phyloP scores from a whole-genome alignment of 2,888 invertebrate genomes.

The Lasioglossum morio region DNA sequence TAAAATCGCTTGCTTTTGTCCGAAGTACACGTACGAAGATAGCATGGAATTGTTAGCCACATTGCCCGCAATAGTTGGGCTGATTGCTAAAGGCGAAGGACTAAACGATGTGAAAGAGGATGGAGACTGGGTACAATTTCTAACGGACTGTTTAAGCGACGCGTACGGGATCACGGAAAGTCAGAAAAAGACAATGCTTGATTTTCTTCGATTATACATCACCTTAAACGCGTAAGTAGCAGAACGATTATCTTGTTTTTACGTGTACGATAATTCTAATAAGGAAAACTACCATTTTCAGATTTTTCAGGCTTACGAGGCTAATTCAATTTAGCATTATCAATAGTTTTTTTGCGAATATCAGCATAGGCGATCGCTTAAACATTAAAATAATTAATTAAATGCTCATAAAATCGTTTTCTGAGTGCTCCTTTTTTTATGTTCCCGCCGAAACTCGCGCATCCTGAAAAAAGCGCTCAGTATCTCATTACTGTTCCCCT shows the following conservation, averaged over 20 bases:
- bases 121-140: constrained; percentile 78
- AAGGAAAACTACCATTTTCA: not conserved
- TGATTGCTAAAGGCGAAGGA: constrained; percentile 61
- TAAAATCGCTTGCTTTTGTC: constrained; percentile 4
- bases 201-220: constrained; percentile 77
- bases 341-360: no score
- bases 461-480: no score
- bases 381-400: no score
- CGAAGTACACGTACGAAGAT: constrained; percentile 78
- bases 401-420: no score
- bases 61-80: constrained; percentile 78
- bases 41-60: constrained; percentile 80
- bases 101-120: constrained; percentile 55
- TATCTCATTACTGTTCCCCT: no score
- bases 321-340: no score
- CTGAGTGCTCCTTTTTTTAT: no score
- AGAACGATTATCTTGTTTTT: not conserved
- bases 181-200: constrained; percentile 66
- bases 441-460: no score
- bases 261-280: no score
- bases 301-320: no score
- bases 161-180: constrained; percentile 51
- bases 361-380: no score
- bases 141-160: constrained; percentile 71
- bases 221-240: constrained; percentile 77